Base-by-base conservation (phyloP, 2,113 vertebrate genomes). In the Prolemur simus region DNA sequence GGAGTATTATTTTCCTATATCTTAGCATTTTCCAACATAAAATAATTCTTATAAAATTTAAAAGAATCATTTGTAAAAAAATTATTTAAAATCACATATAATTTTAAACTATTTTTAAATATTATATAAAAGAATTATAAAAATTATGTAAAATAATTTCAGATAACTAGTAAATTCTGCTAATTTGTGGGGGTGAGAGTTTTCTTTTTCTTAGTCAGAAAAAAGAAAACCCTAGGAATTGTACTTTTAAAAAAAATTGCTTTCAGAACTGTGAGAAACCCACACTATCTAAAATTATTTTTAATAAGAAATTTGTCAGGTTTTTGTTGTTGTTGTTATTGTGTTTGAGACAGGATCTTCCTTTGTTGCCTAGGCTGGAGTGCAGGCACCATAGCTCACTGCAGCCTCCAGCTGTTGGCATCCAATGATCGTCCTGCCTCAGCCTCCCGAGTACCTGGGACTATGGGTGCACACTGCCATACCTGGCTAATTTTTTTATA, bases 141-240 rank as follows among this genome's bases (percentile, higher is more conserved):
- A 68, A 68, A 91, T 91, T 91, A 69, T 88, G n/a, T 87, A 76
- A 73, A 76, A n/a, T 68, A 91, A 69, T 92, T 85, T 89, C n/a
- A 78, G 11, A 32, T 94, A 91, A 27, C 52, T 93, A 58, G 11
- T 45, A 73, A 68, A 77, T 56, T 83, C 13, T n/a, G 15, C 5
- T 74, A 37, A 58, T 56, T 85, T 91, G 52, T 89, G 9, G 25
- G 12, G 25, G 1, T 76, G 37, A 0, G 85, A 20, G 54, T 60
- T 93, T 76, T 77, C 2, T 63, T 86, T 77, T 80, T 77, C n/a
- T 34, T 73, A 91, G 37, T 73, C 32, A 54, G 52, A 39, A 69
- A 60, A 34, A 54, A 21, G 66, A 49, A 1, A n/a, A 69, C 34
- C 27, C 13, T 42, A 87, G 39, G 32, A 64, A 63, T 74, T 27